Percentiles rank a stretch among this genome's conserved stretches.
Evolutionary conservation across 1,140 invertebrate species (phyloP).

Genomic region (Caenorhabditis brenneri): DNA sequence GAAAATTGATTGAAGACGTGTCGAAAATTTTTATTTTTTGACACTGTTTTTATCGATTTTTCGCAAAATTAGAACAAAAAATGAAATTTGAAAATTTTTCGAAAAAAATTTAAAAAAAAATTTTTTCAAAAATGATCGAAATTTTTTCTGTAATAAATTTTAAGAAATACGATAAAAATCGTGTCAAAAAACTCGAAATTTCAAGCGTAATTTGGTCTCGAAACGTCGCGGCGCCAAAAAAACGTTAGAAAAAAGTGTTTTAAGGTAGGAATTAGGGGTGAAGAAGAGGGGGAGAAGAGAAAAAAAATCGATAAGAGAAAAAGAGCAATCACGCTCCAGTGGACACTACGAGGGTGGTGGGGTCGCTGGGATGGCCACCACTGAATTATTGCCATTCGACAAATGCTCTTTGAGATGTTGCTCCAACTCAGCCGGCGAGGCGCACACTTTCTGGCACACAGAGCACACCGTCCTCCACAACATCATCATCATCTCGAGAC

Average conservation of each 20-base stretch:
- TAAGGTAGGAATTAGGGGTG: not conserved
- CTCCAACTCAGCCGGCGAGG: conserved; percentile 52
- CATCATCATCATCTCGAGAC: conserved; percentile 58
- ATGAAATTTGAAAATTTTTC: not conserved
- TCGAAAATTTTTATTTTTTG: not conserved
- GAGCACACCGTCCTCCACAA: conserved; percentile 57
- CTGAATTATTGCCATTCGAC: not conserved
- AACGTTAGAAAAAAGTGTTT: not conserved
- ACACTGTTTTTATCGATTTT: too few relatives aligned
- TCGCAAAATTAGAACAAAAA: too few relatives aligned
- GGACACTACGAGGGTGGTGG: not conserved
- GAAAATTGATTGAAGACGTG: too few relatives aligned
- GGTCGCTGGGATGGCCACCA: not conserved
- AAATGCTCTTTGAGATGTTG: conserved; percentile 56
- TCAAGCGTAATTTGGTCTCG: too few relatives aligned
- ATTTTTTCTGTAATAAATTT: too few relatives aligned
- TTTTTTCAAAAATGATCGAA: not conserved
- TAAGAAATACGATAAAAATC: too few relatives aligned
- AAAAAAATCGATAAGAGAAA: not conserved
- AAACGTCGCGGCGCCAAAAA: too few relatives aligned
- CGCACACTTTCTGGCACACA: conserved; percentile 59
- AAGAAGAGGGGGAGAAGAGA: not conserved
- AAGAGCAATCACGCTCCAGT: not conserved
- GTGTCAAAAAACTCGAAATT: too few relatives aligned
- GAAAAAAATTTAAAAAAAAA: not conserved